These are phyloP conservation scores for Xenopus laevis DNA, from an alignment of 2,113 vertebrate species.

Conservation along the genomic window DNA sequence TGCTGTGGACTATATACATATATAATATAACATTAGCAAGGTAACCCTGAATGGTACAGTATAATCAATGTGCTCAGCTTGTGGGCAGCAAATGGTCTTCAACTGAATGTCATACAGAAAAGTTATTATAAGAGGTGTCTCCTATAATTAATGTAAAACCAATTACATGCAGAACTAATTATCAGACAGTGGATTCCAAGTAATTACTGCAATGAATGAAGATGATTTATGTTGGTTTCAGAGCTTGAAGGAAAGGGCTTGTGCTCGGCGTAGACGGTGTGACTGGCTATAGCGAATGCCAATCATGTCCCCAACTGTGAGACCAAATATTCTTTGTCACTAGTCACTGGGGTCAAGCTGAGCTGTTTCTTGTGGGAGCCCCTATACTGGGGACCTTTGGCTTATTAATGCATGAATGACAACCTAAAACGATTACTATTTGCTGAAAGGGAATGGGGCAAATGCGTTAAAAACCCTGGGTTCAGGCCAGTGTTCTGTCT, in stretches of 20 bases:
- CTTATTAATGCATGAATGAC: background rate
- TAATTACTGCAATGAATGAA: slow-evolving; percentile 36
- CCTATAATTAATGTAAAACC: slow-evolving; percentile 39
- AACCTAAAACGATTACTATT: background rate
- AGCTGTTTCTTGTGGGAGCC: slow-evolving; percentile 13
- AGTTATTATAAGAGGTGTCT: slow-evolving; percentile 40
- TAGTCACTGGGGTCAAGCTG: slow-evolving; percentile 20
- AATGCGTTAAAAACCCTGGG: too few relatives aligned
- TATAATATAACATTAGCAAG: too few relatives aligned
- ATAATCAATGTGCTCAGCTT: background rate
- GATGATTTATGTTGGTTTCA: slow-evolving; percentile 27
- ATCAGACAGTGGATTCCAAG: slow-evolving; percentile 35
- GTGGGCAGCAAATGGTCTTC: slow-evolving; percentile 7
- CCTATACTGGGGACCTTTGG: background rate
- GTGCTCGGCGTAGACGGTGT: background rate
- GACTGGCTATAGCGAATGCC: background rate
- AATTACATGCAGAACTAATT: slow-evolving; percentile 41
- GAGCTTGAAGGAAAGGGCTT: slow-evolving; percentile 18
- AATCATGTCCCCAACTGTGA: slow-evolving; percentile 18
- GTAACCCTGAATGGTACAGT: background rate
- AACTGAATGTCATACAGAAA: slow-evolving; percentile 27
- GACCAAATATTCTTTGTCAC: slow-evolving; percentile 22
- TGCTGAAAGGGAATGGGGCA: background rate
- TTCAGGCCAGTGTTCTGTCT: too few relatives aligned
- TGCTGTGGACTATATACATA: too few relatives aligned